Conservation (phyloP, 2,113 vertebrate genomes). For the Aspiorhynchus laticeps region DNA sequence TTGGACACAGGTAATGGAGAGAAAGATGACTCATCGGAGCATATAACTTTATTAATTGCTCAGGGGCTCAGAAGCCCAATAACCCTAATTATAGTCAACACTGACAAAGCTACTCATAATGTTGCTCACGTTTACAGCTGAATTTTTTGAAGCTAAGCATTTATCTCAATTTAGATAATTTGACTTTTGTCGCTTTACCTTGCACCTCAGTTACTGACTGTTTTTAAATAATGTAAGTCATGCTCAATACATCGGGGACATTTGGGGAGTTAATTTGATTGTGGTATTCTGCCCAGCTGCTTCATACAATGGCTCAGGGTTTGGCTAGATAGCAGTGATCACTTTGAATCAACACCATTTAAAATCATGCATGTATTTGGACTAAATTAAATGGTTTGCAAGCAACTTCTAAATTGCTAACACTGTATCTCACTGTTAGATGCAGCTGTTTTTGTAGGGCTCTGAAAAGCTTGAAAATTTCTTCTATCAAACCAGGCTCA, state of each 20-base stretch:
- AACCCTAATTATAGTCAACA: neutral
- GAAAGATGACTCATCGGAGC: constrained; percentile 5
- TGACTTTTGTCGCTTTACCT: neutral
- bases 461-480: neutral
- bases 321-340: neutral
- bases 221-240: neutral
- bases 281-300: neutral
- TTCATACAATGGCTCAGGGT: neutral
- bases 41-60: constrained; percentile 20
- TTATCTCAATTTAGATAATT: constrained; percentile 1
- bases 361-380: neutral
- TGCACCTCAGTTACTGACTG: neutral
- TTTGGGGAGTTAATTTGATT: neutral
- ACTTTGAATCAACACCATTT: neutral
- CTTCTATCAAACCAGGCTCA: neutral
- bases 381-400: neutral
- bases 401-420: neutral
- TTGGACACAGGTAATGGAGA: constrained; percentile 27
- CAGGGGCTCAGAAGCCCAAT: constrained; percentile 15
- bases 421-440: neutral
- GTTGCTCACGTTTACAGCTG: neutral
- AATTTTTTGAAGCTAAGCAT: neutral
- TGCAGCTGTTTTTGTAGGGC: neutral
- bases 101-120: neutral
- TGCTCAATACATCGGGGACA: neutral